phyloP scores from a whole-genome alignment of 2,888 invertebrate species.

The Rotaria macrura region DNA sequence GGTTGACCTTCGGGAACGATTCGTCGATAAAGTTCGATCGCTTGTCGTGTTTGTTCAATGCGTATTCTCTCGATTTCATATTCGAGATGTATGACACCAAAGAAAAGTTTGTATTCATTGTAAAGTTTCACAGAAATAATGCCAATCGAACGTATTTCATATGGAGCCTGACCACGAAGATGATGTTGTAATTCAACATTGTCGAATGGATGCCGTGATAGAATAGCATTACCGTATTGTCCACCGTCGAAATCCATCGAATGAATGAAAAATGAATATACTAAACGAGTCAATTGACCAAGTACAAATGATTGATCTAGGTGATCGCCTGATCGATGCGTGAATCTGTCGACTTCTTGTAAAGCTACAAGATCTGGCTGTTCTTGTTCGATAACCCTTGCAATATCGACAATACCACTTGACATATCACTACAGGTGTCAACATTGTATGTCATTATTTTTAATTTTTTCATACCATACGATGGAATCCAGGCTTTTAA shows the following conservation, averaged over 20 bases:
- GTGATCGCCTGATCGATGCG: background rate
- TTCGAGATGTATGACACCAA: background rate
- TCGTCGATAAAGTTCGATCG: background rate
- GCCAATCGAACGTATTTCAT: background rate
- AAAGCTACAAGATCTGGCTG: background rate
- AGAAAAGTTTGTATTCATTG: background rate
- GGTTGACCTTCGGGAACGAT: background rate
- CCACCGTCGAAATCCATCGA: background rate
- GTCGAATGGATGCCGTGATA: background rate
- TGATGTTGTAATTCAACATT: background rate
- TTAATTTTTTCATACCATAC: too few species aligned
- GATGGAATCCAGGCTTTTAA: too few species aligned
- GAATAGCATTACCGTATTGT: background rate
- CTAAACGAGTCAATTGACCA: background rate
- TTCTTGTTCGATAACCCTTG: background rate
- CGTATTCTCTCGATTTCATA: background rate
- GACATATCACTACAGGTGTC: background rate
- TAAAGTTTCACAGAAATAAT: background rate
- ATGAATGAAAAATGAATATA: background rate
- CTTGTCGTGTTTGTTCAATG: background rate
- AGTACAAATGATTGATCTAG: background rate
- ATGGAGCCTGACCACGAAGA: background rate
- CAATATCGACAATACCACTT: background rate
- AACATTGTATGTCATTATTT: background rate
- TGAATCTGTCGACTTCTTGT: background rate